These are phyloP conservation scores for Ahaetulla prasina DNA, from an alignment of 2,113 vertebrate genomes.

Conservation along the genomic window DNA sequence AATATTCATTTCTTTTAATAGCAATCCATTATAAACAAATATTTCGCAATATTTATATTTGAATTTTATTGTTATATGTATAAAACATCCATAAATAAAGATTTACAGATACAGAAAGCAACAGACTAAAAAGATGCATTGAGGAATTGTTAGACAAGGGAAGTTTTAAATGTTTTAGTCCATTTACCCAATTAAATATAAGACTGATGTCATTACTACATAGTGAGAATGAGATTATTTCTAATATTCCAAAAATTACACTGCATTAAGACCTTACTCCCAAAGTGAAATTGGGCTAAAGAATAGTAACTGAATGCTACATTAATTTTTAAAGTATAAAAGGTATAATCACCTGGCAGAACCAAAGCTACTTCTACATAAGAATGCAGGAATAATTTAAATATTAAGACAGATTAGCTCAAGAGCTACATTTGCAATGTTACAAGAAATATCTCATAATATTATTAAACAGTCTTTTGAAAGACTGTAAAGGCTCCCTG, in stretches of 20 bases:
- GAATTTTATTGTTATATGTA: neutral
- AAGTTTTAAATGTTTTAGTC: conserved; percentile 43
- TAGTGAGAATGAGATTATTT: conserved; percentile 65
- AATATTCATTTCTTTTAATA: neutral
- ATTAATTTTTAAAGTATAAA: conserved; percentile 68
- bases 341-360: conserved; percentile 61
- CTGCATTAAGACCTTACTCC: conserved; percentile 72
- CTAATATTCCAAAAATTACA: conserved; percentile 75
- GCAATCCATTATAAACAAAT: neutral
- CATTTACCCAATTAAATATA: conserved; percentile 41
- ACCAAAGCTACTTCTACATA: conserved; percentile 64
- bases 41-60: neutral
- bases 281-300: conserved; percentile 73
- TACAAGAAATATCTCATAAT: conserved; percentile 41
- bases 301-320: conserved; percentile 74
- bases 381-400: conserved; percentile 64
- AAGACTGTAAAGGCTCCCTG: neutral
- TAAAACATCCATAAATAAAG: neutral
- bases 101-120: neutral
- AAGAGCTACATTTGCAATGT: conserved; percentile 62
- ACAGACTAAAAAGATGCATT: conserved; percentile 33
- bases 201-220: conserved; percentile 59
- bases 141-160: conserved; percentile 22
- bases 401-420: conserved; percentile 65
- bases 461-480: neutral